These are phyloP conservation scores for Pelmatolapia mariae DNA, from an alignment of 2,113 vertebrate species.

Conservation along the genomic window DNA sequence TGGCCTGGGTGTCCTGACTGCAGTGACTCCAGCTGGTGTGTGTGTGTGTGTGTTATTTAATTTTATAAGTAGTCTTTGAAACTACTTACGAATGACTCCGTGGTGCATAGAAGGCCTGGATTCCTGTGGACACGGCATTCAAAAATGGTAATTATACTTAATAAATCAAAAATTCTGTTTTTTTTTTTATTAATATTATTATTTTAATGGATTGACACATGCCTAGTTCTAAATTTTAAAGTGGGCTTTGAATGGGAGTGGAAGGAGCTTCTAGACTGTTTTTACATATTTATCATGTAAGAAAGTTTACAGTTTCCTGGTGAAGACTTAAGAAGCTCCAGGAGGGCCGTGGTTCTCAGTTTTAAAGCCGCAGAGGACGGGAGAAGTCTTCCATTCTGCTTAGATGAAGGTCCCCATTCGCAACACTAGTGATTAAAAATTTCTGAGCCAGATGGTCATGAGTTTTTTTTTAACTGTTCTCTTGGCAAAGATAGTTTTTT, in stretches of 20 bases:
- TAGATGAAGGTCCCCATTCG: background rate
- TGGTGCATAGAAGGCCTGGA: background rate
- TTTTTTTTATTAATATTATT: background rate
- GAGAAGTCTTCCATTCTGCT: background rate
- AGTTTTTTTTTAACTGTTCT: background rate
- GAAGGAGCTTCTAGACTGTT: background rate
- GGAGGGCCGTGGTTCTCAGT: background rate
- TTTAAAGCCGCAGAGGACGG: background rate
- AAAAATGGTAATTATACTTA: background rate
- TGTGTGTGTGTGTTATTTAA: background rate
- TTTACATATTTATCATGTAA: background rate
- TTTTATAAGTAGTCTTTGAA: background rate
- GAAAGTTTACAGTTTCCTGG: background rate
- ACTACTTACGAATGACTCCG: background rate
- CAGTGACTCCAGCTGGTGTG: background rate
- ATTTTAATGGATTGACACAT: background rate
- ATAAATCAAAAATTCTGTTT: background rate
- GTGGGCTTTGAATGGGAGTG: background rate
- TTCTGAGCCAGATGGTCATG: conserved; percentile 33
- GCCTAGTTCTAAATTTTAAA: background rate
- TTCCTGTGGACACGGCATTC: background rate
- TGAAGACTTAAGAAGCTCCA: background rate
- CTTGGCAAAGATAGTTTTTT: background rate
- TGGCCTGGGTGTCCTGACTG: background rate
- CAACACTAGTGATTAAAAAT: conserved; percentile 1